These are phyloP conservation scores for Vespertilio murinus DNA, from an alignment of 2,797 vertebrate genomes.

Conservation along the genomic window DNA sequence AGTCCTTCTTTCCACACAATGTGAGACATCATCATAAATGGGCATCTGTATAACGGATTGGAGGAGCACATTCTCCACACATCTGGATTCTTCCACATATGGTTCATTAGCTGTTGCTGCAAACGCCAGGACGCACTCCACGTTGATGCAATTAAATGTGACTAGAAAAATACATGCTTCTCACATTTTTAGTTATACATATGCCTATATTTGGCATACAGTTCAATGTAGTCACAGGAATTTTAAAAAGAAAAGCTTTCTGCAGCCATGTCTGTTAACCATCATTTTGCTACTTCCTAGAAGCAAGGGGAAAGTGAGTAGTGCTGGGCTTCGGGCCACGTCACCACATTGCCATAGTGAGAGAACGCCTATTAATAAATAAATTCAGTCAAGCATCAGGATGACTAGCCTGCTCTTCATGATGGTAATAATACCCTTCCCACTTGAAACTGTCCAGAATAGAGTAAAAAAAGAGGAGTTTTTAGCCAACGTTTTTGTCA, in stretches of 20 bases:
- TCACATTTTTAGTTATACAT: constrained; percentile 65
- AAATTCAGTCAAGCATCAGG: neutral
- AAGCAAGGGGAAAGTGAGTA: constrained; percentile 54
- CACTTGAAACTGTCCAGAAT: neutral
- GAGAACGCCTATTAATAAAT: constrained; percentile 45
- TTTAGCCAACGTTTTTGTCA: neutral
- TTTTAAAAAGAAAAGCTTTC: constrained; percentile 53
- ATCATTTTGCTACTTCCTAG: constrained; percentile 64
- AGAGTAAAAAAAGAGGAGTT: neutral
- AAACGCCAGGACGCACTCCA: constrained; percentile 41
- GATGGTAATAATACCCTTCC: neutral
- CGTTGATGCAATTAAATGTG: constrained; percentile 61
- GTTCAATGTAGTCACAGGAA: constrained; percentile 56
- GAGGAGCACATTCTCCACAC: constrained; percentile 14
- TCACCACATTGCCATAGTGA: constrained; percentile 47
- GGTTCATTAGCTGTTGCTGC: constrained; percentile 50
- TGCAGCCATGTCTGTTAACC: constrained; percentile 61
- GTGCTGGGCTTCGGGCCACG: constrained; percentile 30
- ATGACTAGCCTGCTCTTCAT: neutral
- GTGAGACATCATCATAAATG: neutral
- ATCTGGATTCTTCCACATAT: constrained; percentile 53
- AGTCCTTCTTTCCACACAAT: constrained; percentile 8
- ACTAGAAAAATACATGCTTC: constrained; percentile 67
- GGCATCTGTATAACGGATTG: constrained; percentile 50
- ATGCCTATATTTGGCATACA: constrained; percentile 56